Percentiles rank a stretch among this genome's conserved stretches.
phyloP scores from a whole-genome alignment of 2,113 vertebrate genomes.

The Dasyurus viverrinus region DNA sequence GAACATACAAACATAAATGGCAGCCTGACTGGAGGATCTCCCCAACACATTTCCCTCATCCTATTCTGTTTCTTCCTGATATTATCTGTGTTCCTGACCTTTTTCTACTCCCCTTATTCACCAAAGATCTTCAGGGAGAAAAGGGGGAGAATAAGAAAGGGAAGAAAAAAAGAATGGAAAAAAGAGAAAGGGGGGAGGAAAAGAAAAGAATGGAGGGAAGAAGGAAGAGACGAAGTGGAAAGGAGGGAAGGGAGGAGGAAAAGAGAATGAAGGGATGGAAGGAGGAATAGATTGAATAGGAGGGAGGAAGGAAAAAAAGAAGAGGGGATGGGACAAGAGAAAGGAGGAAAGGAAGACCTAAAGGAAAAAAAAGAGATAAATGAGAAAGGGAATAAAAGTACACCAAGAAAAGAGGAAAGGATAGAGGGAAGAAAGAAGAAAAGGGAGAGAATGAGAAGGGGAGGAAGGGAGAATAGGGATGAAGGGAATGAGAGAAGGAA shows the following conservation, averaged over 20 bases:
- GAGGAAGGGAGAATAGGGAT: not conserved
- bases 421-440: too few relatives aligned
- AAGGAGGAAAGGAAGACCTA: not conserved
- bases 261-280: not conserved
- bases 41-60: not conserved
- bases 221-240: not conserved
- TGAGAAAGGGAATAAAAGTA: too few relatives aligned
- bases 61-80: not conserved
- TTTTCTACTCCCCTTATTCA: too few relatives aligned
- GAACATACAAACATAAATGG: not conserved
- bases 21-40: not conserved
- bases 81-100: not conserved
- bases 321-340: not conserved
- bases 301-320: too few relatives aligned
- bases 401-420: too few relatives aligned
- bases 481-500: not conserved
- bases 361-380: not conserved
- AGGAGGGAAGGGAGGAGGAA: not conserved
- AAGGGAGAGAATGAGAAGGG: not conserved
- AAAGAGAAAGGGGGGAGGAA: not conserved
- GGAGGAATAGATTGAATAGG: too few relatives aligned
- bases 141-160: not conserved
- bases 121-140: not conserved
- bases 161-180: too few relatives aligned
- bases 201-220: not conserved